Evolutionary conservation across 2,113 vertebrate genomes (phyloP), one percentile per base, ranked within the genome.

Genomic region (Misgurnus anguillicaudatus): DNA sequence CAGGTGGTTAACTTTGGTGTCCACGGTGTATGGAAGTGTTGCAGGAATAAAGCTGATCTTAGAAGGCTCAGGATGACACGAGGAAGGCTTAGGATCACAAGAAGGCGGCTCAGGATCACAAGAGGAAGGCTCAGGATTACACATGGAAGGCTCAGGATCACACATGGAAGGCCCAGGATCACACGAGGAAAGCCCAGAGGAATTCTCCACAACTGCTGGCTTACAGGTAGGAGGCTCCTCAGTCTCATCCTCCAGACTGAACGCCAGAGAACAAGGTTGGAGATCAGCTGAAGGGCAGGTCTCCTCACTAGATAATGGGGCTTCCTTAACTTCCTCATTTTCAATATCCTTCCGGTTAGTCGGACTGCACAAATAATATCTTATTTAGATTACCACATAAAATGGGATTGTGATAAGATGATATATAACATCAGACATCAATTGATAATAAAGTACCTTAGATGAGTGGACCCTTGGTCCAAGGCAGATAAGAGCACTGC

Each of bases 211-310:
- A 75, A 21, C 80, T 39, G 45, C 39, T 31, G 51, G 55, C 17
- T 51, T 69, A 58, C 42, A 69, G 36, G n/a, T 47, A 72, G 55
- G 47, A 36, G 60, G 31, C 61, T 67, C 14, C 41, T 87, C 75
- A 11, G 69, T 4, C n/a, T 84, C 79, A 11, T 84, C 87, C 45
- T 91, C 92, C 57, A 91, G 78, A 53, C 53, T 86, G 84, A 94
- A 92, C 68, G 77, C 58, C 58, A 86, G 68, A 7, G 83, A 82
- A 60, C 80, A 55, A 14, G 90, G 88, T 66, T 85, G 86, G 71
- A 92, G 51, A 2, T 67, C 64, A 14, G 45, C 1, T 0, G 63
- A 63, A 60, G 57, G 2, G 70, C 31, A 55, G 2, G 24, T 4
- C 45, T 79, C 74, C 31, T 84, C 82, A 9, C 63, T 67, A 16